Evolutionary conservation across 1,140 invertebrate genomes (phyloP), one percentile per base, ranked within the genome.

Genomic region (Bacillus rossius): DNA sequence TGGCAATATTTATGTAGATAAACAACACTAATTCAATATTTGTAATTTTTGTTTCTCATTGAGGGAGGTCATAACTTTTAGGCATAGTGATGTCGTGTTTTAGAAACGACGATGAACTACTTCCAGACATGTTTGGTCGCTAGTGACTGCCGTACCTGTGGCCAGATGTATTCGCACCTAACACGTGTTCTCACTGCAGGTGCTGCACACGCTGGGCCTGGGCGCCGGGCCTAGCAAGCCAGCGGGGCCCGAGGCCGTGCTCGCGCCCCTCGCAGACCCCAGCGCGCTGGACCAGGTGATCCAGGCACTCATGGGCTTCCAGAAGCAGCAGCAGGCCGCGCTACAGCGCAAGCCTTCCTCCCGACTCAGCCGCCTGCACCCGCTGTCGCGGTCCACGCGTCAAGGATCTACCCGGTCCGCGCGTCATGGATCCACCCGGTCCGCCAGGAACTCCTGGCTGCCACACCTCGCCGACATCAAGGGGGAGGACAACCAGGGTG

Each of bases 391-490:
- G 2, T 56, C 54, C 19, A 14, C 48, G 8, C 41, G 42, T 8
- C 42, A 56, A 7, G 40, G 42, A 22, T 56, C 54, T 8, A 43
- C 19, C n/a, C 42, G n/a, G n/a, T 56, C 54, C 19, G 8, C 48
- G 8, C 41, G 42, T 8, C 42, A 56, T 8, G 40, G 42, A 22
- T 56, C 54, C n/a, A 43, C 19, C n/a, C 42, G 54, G 8, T 54
- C 52, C 3, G 23, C 25, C 5, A 20, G 37, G 20, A 34, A 34
- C 29, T 34, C 29, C 29, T 34, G 29, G 29, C 29, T 34, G 29
- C 29, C 29, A 10, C 29, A 34, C 29, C 29, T 34, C 29, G 29
- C 29, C 29, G 29, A 34, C 29, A 4, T 34, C 29, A 34, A 34
- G 10, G 29, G 29, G 29, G 29, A 34, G 29, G 29, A 34, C 29